Evolutionary conservation across 2,797 vertebrate genomes (phyloP).

Genomic region (Spinus pinus): DNA sequence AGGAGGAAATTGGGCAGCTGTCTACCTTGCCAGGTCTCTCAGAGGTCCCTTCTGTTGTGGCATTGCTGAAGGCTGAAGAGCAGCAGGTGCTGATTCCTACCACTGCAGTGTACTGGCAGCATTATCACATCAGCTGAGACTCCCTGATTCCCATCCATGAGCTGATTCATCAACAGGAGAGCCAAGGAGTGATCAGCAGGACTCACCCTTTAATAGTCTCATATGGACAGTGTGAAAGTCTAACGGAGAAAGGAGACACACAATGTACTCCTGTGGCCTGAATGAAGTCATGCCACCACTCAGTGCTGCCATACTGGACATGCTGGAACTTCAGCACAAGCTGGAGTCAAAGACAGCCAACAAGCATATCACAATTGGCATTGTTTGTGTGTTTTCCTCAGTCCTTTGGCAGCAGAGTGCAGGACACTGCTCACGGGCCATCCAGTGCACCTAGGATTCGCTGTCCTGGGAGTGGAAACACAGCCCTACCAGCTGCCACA

Average conservation of each 20-base stretch:
- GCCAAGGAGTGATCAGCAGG: not conserved
- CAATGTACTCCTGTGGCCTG: not conserved
- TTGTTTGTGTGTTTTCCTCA: not conserved
- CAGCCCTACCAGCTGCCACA: not conserved
- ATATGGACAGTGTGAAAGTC: not conserved
- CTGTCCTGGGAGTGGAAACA: not conserved
- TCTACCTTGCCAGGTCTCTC: not conserved
- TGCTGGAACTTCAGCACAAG: not conserved
- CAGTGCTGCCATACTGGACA: not conserved
- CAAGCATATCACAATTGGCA: not conserved
- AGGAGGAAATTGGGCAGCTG: not conserved
- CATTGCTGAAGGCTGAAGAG: not conserved
- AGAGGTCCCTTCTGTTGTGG: not conserved
- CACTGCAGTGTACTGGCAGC: not conserved
- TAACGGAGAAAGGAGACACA: not conserved
- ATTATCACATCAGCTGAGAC: not conserved
- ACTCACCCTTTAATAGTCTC: not conserved
- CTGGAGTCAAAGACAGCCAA: not conserved
- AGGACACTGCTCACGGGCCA: fast-evolving
- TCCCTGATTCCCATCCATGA: not conserved
- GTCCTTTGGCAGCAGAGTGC: not conserved
- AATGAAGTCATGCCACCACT: not conserved
- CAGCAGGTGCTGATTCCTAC: not conserved
- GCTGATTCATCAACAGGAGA: not conserved
- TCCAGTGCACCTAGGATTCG: not conserved